Percentiles rank a stretch among this genome's conserved stretches.
Evolutionary conservation across 2,888 invertebrate species (phyloP).

Genomic region (Epicampocera succincta): DNA sequence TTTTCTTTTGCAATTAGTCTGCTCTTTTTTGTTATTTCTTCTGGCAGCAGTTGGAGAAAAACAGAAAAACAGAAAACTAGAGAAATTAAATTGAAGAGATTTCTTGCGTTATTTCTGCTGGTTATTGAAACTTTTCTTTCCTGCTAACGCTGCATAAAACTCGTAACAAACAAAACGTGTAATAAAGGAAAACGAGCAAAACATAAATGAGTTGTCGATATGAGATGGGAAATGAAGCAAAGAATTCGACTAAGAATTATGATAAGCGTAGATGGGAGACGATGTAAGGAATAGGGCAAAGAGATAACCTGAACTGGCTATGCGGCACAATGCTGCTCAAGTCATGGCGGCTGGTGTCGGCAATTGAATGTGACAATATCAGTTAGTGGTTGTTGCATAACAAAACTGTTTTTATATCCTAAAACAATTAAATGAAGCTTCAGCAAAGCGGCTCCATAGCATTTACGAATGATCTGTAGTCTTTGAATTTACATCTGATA

Average conservation of each 20-base stretch:
- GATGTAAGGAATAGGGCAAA: no score
- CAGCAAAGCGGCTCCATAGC: no score
- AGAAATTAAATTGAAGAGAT: no score
- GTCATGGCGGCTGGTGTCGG: no score
- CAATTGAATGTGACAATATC: no score
- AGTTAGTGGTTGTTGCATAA: no score
- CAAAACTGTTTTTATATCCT: no score
- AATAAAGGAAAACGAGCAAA: not conserved
- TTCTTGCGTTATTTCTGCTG: not conserved
- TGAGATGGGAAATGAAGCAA: constrained; percentile 30
- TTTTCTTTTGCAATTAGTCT: not conserved
- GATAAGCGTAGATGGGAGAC: not conserved
- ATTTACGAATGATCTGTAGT: no score
- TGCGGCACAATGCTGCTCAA: no score
- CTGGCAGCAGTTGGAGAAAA: not conserved
- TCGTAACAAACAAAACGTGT: constrained; percentile 36
- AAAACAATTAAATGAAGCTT: no score
- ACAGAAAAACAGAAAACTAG: not conserved
- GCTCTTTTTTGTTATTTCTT: not conserved
- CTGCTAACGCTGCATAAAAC: constrained; percentile 38
- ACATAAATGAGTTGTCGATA: constrained; percentile 35
- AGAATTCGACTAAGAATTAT: not conserved
- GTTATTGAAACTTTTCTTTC: constrained; percentile 6
- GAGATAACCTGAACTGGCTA: no score
- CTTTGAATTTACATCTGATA: no score